Percentiles rank a stretch among this genome's conserved stretches.
Conservation (phyloP, 2,797 vertebrate species). For the Tenualosa thibaudeaui region DNA sequence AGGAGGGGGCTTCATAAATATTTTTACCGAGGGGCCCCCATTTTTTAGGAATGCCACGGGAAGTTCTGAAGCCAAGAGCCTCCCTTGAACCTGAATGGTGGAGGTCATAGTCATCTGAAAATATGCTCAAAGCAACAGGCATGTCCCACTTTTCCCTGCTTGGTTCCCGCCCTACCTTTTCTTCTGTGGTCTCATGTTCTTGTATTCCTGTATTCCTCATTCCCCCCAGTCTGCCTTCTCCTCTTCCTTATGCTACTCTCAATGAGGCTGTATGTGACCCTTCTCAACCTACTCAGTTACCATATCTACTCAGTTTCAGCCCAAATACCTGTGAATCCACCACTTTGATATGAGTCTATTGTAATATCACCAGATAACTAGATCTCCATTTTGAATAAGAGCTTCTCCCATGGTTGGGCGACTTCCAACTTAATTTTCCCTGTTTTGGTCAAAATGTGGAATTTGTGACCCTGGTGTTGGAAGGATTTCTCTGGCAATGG, state of each 20-base stretch:
- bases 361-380: neutral
- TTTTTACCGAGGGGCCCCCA: neutral
- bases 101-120: neutral
- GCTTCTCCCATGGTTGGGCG: neutral
- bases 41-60: constrained; percentile 4
- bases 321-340: neutral
- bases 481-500: constrained; percentile 10
- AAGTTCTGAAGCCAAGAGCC: neutral
- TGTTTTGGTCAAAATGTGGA: neutral
- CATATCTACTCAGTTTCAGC: neutral
- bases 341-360: neutral
- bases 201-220: no score
- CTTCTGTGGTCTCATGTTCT: neutral
- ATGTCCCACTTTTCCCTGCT: neutral
- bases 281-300: neutral
- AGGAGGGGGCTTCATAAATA: neutral
- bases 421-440: neutral
- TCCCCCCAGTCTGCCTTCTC: neutral
- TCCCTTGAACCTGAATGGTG: neutral
- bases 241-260: neutral
- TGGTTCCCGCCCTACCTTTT: neutral
- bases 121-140: neutral
- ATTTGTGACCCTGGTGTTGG: neutral
- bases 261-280: neutral
- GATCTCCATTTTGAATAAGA: neutral